phyloP scores from a whole-genome alignment of 2,888 invertebrate genomes.

The Ecdyonurus torrentis region DNA sequence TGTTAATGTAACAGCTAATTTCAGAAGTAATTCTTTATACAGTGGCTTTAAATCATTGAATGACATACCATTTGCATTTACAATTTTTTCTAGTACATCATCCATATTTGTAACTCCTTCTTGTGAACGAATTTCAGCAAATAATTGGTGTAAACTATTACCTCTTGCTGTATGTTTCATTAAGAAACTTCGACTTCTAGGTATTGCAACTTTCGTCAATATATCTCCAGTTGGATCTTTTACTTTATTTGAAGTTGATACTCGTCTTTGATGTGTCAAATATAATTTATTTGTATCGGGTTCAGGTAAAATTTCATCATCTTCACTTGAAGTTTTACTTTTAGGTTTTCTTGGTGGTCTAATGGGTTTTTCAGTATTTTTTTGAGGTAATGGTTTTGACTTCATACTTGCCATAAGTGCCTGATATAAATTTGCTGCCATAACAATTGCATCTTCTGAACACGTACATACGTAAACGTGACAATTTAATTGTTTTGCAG shows the following conservation, averaged over 20 bases:
- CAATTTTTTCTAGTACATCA: slow-evolving; percentile 73
- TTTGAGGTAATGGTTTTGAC: slow-evolving; percentile 20
- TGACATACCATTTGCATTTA: slow-evolving; percentile 83
- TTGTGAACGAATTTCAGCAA: slow-evolving; percentile 72
- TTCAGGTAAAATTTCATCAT: slow-evolving; percentile 7
- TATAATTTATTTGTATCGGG: not conserved
- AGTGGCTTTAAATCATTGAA: slow-evolving; percentile 84
- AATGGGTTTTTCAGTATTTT: slow-evolving; percentile 32
- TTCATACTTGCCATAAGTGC: slow-evolving; percentile 70
- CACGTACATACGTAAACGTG: slow-evolving; percentile 82
- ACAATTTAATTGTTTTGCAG: slow-evolving; percentile 67
- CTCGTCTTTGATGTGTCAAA: not conserved
- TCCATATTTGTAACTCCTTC: slow-evolving; percentile 78
- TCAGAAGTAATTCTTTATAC: slow-evolving; percentile 76
- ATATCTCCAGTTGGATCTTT: slow-evolving; percentile 42
- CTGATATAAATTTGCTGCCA: slow-evolving; percentile 80
- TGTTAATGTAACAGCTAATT: slow-evolving; percentile 74
- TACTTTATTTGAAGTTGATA: not conserved
- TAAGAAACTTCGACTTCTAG: slow-evolving; percentile 69
- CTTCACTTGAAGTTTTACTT: slow-evolving; percentile 17
- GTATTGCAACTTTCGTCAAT: slow-evolving; percentile 70
- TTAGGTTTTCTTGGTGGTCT: slow-evolving; percentile 56
- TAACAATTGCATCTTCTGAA: slow-evolving; percentile 79
- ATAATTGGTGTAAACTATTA: slow-evolving; percentile 73
- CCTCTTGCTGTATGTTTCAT: slow-evolving; percentile 19